phyloP scores from a whole-genome alignment of 2,888 invertebrate species.

The Brachyptera risi region DNA sequence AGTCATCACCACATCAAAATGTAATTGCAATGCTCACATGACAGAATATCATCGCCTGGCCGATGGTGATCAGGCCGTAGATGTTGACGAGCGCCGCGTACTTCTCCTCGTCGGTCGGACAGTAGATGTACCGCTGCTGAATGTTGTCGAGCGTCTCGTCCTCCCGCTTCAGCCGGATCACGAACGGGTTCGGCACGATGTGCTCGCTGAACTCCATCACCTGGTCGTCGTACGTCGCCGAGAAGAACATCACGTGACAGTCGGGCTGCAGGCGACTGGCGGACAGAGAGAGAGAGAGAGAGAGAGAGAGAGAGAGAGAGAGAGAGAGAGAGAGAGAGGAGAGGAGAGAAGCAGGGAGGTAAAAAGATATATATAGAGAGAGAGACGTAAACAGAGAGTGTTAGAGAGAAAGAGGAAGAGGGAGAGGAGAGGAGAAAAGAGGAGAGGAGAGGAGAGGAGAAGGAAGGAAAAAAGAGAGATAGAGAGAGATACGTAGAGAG shows the following conservation, averaged over 20 bases:
- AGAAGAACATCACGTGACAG: constrained; percentile 76
- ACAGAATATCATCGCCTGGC: constrained; percentile 98
- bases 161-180: constrained; percentile 80
- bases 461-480: no score
- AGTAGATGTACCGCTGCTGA: constrained; percentile 92
- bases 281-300: background rate
- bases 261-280: background rate
- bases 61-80: constrained; percentile 93
- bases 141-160: constrained; percentile 96
- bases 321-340: no score
- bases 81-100: constrained; percentile 92
- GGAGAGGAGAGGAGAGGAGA: no score
- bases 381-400: background rate
- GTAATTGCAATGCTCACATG: no score
- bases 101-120: constrained; percentile 80
- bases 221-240: constrained; percentile 90
- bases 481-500: no score
- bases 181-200: constrained; percentile 87
- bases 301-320: no score
- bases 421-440: no score
- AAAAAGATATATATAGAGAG: background rate
- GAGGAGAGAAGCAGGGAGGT: background rate
- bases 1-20: no score
- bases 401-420: background rate
- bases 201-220: constrained; percentile 97